Evolutionary conservation across 2,113 vertebrate species (phyloP).

Genomic region (Sialia sialis): DNA sequence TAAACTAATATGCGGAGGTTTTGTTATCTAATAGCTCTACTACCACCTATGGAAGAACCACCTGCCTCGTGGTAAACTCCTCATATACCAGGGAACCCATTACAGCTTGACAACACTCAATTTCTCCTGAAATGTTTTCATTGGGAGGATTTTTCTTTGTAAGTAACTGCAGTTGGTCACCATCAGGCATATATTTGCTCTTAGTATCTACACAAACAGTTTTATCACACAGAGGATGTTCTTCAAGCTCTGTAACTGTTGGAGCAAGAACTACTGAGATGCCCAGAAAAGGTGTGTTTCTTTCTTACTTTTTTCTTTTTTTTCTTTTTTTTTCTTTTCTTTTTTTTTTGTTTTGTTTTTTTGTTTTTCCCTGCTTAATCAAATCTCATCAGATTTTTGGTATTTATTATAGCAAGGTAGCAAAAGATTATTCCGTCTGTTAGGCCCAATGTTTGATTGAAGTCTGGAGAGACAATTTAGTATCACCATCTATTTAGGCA

Average conservation of each 20-base stretch:
- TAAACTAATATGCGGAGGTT: accelerated
- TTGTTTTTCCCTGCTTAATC: not conserved
- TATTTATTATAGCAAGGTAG: not conserved
- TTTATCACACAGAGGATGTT: not conserved
- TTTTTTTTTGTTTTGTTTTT: too few relatives aligned
- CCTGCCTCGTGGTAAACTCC: not conserved
- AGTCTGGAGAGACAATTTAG: not conserved
- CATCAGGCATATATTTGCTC: not conserved
- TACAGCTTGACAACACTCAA: not conserved
- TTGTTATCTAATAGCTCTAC: not conserved
- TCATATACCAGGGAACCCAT: not conserved
- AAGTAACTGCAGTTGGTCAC: not conserved
- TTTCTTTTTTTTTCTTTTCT: too few relatives aligned
- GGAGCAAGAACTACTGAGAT: not conserved
- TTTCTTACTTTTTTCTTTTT: not conserved
- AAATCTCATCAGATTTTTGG: not conserved
- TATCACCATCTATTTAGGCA: not conserved
- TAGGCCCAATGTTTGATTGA: not conserved
- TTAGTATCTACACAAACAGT: not conserved
- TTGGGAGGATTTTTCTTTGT: not conserved
- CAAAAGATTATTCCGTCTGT: not conserved
- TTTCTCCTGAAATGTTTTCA: not conserved
- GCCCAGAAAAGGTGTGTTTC: not conserved
- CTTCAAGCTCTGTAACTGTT: not conserved
- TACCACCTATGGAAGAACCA: not conserved